Evolutionary conservation across 2,797 vertebrate species (phyloP).

Genomic region (Taeniopygia guttata): DNA sequence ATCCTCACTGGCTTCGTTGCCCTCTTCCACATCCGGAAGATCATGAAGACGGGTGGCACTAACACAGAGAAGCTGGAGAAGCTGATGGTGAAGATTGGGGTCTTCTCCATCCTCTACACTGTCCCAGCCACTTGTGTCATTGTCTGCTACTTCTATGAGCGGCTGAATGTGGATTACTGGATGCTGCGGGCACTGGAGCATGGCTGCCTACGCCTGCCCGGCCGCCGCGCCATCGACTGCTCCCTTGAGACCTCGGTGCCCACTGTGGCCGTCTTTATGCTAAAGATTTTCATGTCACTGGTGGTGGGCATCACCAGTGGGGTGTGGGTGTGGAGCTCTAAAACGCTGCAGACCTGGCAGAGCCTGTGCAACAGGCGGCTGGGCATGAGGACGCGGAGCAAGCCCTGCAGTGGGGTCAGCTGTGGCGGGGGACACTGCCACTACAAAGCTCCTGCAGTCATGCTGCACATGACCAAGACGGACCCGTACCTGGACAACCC

Average conservation of each 20-base stretch:
- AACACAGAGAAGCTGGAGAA: conserved; percentile 98
- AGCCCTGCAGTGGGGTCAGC: conserved; percentile 84
- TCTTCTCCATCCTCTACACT: conserved; percentile 97
- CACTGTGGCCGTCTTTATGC: conserved; percentile 94
- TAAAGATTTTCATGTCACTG: conserved; percentile 98
- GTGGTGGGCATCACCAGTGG: conserved; percentile 98
- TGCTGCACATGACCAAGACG: conserved; percentile 92
- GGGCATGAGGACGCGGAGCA: conserved; percentile 86
- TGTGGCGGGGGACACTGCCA: conserved; percentile 88
- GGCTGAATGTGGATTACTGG: conserved; percentile 96
- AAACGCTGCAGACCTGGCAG: conserved; percentile 98
- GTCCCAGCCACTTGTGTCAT: conserved; percentile 97
- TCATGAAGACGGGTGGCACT: conserved; percentile 97
- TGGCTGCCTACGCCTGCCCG: conserved; percentile 75
- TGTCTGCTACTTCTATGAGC: conserved; percentile 95
- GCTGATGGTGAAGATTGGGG: conserved; percentile 97
- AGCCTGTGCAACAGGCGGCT: conserved; percentile 91
- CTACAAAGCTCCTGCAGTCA: conserved; percentile 90
- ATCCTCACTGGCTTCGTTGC: conserved; percentile 96
- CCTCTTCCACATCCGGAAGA: conserved; percentile 95
- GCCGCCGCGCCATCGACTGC: conserved; percentile 84
- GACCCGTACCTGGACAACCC: conserved; percentile 92
- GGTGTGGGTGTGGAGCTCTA: conserved; percentile 99
- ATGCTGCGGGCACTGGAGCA: conserved; percentile 84
- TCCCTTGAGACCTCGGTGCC: conserved; percentile 89